Percentiles rank a stretch among this genome's conserved stretches.
These are phyloP conservation scores for Aplysina aerophoba DNA, from an alignment of 37 sponge, comb jelly and placozoan species.

Conservation along the genomic window DNA sequence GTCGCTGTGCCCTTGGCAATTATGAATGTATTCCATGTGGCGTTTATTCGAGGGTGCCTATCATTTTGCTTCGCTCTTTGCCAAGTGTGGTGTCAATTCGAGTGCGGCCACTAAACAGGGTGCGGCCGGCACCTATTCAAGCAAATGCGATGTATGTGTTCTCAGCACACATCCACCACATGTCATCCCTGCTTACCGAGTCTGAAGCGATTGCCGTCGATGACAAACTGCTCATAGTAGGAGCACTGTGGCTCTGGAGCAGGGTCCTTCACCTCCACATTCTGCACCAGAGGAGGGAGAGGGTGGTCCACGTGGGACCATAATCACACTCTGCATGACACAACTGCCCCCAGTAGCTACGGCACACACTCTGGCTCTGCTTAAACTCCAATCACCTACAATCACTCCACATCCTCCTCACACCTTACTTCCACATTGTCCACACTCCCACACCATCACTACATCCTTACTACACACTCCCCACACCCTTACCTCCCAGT, in stretches of 20 bases:
- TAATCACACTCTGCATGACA: not conserved
- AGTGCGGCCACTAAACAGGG: no score
- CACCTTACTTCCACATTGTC: not conserved
- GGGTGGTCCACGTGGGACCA: not conserved
- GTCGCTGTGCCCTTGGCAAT: no score
- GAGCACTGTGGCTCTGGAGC: constrained; percentile 53
- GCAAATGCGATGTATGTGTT: no score
- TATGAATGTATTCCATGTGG: no score
- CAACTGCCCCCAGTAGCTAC: not conserved
- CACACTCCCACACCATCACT: not conserved
- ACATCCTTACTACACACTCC: no score
- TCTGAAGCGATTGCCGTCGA: constrained; percentile 71
- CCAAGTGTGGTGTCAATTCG: no score
- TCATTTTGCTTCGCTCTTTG: no score
- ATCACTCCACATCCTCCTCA: constrained; percentile 2
- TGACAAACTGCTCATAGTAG: constrained; percentile 79
- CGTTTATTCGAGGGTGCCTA: no score
- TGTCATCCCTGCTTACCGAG: constrained; percentile 43
- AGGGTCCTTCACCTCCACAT: constrained; percentile 27
- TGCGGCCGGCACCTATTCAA: no score
- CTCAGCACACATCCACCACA: no score
- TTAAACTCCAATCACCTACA: not conserved
- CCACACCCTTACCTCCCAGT: constrained; percentile 21
- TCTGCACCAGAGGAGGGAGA: not conserved
- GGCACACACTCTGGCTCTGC: not conserved